These are phyloP conservation scores for Neotoma lepida DNA, from an alignment of 2,113 vertebrate species.

Conservation along the genomic window DNA sequence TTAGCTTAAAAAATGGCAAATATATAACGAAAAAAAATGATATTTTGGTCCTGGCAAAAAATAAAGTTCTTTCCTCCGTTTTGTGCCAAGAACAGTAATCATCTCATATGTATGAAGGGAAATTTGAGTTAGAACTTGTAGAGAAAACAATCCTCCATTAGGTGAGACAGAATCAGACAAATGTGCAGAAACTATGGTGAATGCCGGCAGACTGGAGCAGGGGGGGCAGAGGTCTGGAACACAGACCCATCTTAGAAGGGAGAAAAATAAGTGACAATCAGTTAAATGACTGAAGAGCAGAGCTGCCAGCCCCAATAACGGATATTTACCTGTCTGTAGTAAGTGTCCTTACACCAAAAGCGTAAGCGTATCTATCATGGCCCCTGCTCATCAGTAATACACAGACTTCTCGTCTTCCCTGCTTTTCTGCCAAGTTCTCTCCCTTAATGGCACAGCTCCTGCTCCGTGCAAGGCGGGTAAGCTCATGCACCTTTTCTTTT, in stretches of 20 bases:
- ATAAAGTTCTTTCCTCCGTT: neutral
- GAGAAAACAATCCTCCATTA: accelerated
- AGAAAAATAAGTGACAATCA: too few relatives aligned
- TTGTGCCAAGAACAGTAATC: neutral
- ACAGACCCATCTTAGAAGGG: neutral
- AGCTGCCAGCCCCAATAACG: neutral
- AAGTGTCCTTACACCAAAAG: neutral
- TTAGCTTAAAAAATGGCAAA: neutral
- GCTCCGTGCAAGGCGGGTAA: neutral
- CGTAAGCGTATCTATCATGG: neutral
- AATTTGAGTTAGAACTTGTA: neutral
- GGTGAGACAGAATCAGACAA: neutral
- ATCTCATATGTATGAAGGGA: neutral
- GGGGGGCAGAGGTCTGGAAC: neutral
- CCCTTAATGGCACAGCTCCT: neutral
- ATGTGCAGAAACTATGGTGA: neutral
- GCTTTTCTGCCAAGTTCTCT: neutral
- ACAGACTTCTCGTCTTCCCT: neutral
- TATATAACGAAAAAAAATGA: neutral
- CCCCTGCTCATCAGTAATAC: neutral
- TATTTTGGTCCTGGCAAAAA: neutral
- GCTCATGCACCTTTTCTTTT: constrained; percentile 13
- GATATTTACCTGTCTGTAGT: neutral
- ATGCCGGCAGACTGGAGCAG: too few relatives aligned
- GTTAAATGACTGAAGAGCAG: neutral